phyloP scores from a whole-genome alignment of 2,113 vertebrate species.

The Sceloporus undulatus region DNA sequence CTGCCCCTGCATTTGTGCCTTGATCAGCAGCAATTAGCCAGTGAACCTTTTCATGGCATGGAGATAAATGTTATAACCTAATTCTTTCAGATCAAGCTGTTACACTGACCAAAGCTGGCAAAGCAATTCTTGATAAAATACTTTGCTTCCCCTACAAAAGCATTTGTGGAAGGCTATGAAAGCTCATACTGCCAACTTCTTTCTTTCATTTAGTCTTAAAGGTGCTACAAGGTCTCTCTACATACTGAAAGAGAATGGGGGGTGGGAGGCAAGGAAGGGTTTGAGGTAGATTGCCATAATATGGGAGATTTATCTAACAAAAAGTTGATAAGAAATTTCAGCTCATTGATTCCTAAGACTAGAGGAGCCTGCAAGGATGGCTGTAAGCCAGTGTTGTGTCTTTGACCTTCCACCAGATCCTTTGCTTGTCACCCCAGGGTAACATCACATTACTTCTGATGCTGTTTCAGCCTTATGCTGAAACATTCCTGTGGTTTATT shows the following conservation, averaged over 20 bases:
- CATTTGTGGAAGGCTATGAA: too few species aligned
- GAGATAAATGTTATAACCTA: not conserved
- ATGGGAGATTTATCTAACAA: not conserved
- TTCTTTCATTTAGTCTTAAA: too few species aligned
- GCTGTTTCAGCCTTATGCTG: not conserved
- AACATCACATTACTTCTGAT: not conserved
- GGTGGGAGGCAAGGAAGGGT: not conserved
- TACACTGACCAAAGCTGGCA: not conserved
- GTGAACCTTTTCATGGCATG: not conserved
- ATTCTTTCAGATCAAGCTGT: not conserved
- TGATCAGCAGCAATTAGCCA: not conserved
- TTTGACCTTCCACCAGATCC: not conserved
- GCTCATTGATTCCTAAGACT: not conserved
- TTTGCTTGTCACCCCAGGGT: not conserved
- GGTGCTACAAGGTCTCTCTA: too few species aligned
- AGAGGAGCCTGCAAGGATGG: not conserved
- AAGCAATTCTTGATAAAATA: not conserved
- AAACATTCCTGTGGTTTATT: not conserved
- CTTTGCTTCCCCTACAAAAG: not conserved
- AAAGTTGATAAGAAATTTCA: constrained; percentile 8
- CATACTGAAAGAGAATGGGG: not conserved
- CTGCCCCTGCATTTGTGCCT: not conserved
- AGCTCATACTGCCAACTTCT: too few species aligned
- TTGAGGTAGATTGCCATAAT: not conserved
- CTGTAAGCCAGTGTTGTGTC: not conserved